Base-by-base conservation (phyloP, 2,888 invertebrate species). In the Meganola albula region DNA sequence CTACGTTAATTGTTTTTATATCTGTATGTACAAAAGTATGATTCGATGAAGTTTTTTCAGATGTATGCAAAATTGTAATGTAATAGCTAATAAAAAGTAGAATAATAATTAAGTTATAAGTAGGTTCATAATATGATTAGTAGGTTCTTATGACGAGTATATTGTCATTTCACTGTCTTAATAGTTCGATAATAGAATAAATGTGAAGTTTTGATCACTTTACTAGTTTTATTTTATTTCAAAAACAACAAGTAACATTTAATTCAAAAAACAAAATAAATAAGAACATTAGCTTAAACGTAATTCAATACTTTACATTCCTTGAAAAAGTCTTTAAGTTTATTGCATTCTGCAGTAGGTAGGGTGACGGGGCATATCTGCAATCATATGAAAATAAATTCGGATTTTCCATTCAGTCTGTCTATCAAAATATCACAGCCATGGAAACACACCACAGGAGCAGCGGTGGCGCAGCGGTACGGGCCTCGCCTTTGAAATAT, bases 321-420 rank as follows among this genome's bases (percentile, higher is more conserved):
- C 3, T 63, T 59, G 25, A 56, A 70, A 41, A 74, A 76, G 4
- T 47, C 40, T 36, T 64, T 65, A 30, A 63, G 53, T 46, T 69
- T 54, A 0, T 29, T 9, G 35, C 80, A 80, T 30, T 52, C 49
- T 31, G 40, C 33, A 0, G 58, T 56, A 8, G 62, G 48, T 30
- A 73, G 44, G 4, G 51, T 12, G 2, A 39, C 40, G 10, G 82
- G 82, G 40, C 82, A 82, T 16, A 71, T 54, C 82, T 82, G 70
- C 9, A 74, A 76, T 13, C 30, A 34, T 33, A 35, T 12, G 7
- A 13, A 5, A 13, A 8, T 24, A 18, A 20, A 5, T 20, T n/a
- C n/a, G n/a, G n/a, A n/a, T n/a, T n/a, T n/a, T n/a, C 18, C 35
- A 12, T 68, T 63, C 5, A 72, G 48, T 3, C 43, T 33, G 14